Evolutionary conservation across 1,140 invertebrate species (phyloP).

Genomic region (Anoplolepis gracilipes): DNA sequence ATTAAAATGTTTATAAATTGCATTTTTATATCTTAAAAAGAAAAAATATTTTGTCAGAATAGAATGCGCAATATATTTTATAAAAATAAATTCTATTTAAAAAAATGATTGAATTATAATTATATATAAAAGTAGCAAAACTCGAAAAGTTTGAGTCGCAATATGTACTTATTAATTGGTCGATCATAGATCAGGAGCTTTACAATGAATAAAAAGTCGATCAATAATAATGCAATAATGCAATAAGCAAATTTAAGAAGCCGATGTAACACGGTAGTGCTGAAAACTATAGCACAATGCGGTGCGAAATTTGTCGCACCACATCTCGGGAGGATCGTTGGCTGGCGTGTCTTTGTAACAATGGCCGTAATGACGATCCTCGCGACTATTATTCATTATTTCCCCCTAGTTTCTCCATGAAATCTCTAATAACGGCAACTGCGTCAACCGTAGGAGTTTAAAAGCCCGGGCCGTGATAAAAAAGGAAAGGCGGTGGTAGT

Average conservation of each 20-base stretch:
- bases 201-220: background rate
- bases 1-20: constrained; percentile 59
- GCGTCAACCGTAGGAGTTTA: constrained; percentile 76
- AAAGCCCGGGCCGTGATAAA: constrained; percentile 76
- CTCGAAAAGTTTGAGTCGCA: background rate
- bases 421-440: constrained; percentile 79
- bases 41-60: too few relatives aligned
- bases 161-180: background rate
- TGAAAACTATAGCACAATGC: background rate
- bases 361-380: constrained; percentile 65
- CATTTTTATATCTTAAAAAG: too few relatives aligned
- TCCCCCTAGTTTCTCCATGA: constrained; percentile 70
- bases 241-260: background rate
- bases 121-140: background rate
- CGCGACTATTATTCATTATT: constrained; percentile 76
- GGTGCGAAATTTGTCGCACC: constrained; percentile 26
- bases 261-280: background rate
- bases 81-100: constrained; percentile 27
- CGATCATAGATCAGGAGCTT: background rate
- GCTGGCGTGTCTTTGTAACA: constrained; percentile 42
- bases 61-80: too few relatives aligned
- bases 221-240: background rate
- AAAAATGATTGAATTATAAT: constrained; percentile 19
- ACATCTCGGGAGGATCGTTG: constrained; percentile 41
- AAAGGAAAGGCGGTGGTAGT: constrained; percentile 77